Base-by-base conservation (phyloP, 2,888 invertebrate species). In the Drosophila melanosoma region DNA sequence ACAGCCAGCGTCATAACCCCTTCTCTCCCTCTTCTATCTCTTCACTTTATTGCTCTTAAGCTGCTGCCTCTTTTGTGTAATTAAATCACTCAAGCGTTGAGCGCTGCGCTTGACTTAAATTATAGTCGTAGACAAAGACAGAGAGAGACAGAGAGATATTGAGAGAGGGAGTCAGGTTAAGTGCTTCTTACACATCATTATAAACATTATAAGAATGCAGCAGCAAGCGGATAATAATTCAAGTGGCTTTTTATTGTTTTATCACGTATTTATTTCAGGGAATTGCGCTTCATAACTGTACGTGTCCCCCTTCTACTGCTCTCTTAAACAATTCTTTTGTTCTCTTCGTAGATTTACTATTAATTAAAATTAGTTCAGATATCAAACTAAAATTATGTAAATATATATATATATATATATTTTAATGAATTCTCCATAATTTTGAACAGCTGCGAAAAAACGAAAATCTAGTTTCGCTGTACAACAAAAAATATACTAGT, bases 11-110 rank as follows among this genome's bases (percentile, higher is more conserved):
- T n/a, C 60, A 56, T 57, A 58, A 52, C 62, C 54, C 54, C 53
- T 63, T 54, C 48, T 32, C n/a, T 2, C 54, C 3, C 51, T 52
- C 35, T 20, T 36, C 33, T 45, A 12, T 3, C 51, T 26, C 26
- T 32, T 65, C 26, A n/a, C 32, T n/a, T 29, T 35, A 29, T 40
- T 53, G 42, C 48, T 64, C 73, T 23, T 59, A 49, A 42, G 64
- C 62, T 63, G 49, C 54, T 42, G 58, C 45, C 53, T 56, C 71
- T 69, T 79, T 76, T 69, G 71, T 79, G 87, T 89, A 87, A 87
- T 87, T 89, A 87, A 87, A 87, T 87, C 87, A 89, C 87, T 87
- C 87, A 66, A 89, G 80, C 87, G 80, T 82, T 85, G 85, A 83
- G 74, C 59, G 65, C 23, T 40, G 69, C 67, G 66, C 74, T 76